Evolutionary conservation across 2,797 vertebrate genomes (phyloP).

Genomic region (Poeciliopsis infans): DNA sequence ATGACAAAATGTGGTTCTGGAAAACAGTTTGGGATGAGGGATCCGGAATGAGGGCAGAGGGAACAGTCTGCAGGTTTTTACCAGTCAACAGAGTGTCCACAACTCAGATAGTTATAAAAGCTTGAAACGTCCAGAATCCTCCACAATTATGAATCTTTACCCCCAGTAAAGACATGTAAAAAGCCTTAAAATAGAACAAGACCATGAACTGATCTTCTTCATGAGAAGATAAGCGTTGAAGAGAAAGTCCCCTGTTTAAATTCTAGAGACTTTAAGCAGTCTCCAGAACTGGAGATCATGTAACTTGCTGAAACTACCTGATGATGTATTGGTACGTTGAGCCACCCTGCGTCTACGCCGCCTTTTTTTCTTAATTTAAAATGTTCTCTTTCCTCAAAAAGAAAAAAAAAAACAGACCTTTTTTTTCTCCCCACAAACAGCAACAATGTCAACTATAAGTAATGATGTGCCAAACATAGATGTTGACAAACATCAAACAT

Average conservation of each 20-base stretch:
- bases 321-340: too few relatives aligned
- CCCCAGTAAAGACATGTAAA: neutral
- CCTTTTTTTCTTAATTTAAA: too few relatives aligned
- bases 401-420: too few relatives aligned
- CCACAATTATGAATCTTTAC: neutral
- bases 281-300: too few relatives aligned
- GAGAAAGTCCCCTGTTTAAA: neutral
- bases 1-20: conserved; percentile 15
- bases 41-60: neutral
- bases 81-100: neutral
- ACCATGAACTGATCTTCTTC: neutral
- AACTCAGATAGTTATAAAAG: neutral
- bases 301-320: too few relatives aligned
- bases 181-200: neutral
- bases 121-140: neutral
- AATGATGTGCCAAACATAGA: too few relatives aligned
- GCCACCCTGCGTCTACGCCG: too few relatives aligned
- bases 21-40: conserved; percentile 1
- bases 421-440: too few relatives aligned
- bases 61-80: neutral
- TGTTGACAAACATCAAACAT: too few relatives aligned
- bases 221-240: neutral
- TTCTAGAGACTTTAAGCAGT: neutral
- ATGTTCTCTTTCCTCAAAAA: too few relatives aligned
- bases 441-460: too few relatives aligned